These are phyloP conservation scores for Hydriomena furcata DNA, from an alignment of 2,888 invertebrate species.

Conservation along the genomic window DNA sequence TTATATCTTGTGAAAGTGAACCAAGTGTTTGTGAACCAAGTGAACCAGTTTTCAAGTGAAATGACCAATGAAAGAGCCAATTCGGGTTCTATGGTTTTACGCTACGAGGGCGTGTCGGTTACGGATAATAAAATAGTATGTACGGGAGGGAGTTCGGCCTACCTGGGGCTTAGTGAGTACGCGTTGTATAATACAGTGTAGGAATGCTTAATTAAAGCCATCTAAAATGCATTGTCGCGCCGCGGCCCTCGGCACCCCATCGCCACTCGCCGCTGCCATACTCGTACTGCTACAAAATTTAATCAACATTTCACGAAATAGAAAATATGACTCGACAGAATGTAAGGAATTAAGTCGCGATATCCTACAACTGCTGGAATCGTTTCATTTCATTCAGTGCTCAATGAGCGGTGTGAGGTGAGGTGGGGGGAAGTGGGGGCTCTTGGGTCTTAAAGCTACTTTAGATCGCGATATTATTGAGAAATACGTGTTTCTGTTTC, in stretches of 20 bases:
- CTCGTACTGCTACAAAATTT: conserved; percentile 7
- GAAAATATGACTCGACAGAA: conserved; percentile 5
- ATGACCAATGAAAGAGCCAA: too few relatives aligned
- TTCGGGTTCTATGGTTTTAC: too few relatives aligned
- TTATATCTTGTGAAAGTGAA: too few relatives aligned
- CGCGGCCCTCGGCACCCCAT: not conserved
- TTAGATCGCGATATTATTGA: not conserved
- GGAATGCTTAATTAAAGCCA: conserved; percentile 14
- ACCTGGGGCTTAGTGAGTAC: too few relatives aligned
- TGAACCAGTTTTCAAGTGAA: too few relatives aligned
- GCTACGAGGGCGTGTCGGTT: too few relatives aligned
- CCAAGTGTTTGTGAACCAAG: too few relatives aligned
- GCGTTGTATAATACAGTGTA: not conserved
- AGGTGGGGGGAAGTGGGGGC: not conserved
- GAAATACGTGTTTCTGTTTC: too few relatives aligned
- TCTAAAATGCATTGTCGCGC: conserved; percentile 8
- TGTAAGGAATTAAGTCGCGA: conserved; percentile 11
- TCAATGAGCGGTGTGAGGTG: not conserved
- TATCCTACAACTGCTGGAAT: not conserved
- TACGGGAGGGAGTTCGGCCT: too few relatives aligned
- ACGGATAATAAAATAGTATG: too few relatives aligned
- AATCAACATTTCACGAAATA: conserved; percentile 19
- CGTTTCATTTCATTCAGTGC: conserved; percentile 1
- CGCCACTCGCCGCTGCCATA: not conserved
- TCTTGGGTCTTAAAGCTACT: too few relatives aligned